Conservation (phyloP, 2,113 vertebrate species). For the Ophiodon elongatus region DNA sequence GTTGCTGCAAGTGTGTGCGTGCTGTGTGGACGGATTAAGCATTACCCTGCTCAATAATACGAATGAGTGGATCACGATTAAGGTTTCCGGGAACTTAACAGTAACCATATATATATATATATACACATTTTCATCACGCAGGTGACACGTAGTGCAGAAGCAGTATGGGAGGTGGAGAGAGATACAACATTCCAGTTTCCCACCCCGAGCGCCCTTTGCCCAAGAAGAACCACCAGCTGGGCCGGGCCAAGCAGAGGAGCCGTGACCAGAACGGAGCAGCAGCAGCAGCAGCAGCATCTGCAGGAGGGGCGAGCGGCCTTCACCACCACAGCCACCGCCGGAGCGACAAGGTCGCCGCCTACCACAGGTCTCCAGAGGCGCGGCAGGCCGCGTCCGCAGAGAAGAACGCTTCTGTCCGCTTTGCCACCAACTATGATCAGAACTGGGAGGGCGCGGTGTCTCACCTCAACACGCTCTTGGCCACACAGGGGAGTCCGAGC, state of each 20-base stretch:
- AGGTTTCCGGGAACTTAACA: background rate
- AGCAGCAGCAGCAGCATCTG: slow-evolving; percentile 82
- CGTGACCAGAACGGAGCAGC: slow-evolving; percentile 89
- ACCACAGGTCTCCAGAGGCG: slow-evolving; percentile 85
- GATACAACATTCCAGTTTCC: slow-evolving; percentile 93
- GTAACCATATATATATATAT: background rate
- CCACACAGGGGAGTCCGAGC: slow-evolving; percentile 88
- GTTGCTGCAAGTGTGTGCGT: background rate
- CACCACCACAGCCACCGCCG: slow-evolving; percentile 84
- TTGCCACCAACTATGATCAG: slow-evolving; percentile 86
- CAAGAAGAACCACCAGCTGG: slow-evolving; percentile 90
- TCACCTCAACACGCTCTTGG: slow-evolving; percentile 87
- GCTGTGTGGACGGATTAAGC: background rate
- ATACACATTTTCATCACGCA: slow-evolving; percentile 65
- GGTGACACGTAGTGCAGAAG: slow-evolving; percentile 91
- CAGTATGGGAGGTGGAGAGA: slow-evolving; percentile 97
- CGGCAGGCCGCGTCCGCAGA: slow-evolving; percentile 93
- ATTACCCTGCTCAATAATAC: background rate
- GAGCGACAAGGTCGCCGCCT: slow-evolving; percentile 86
- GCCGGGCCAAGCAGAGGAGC: slow-evolving; percentile 88
- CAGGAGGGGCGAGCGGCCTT: slow-evolving; percentile 65
- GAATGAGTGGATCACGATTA: background rate
- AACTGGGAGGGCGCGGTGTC: slow-evolving; percentile 89
- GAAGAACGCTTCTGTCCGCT: slow-evolving; percentile 83
- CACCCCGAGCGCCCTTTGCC: slow-evolving; percentile 87